Percentiles rank a stretch among this genome's conserved stretches.
Evolutionary conservation across 2,797 vertebrate genomes (phyloP).

Genomic region (Gymnocypris eckloni): DNA sequence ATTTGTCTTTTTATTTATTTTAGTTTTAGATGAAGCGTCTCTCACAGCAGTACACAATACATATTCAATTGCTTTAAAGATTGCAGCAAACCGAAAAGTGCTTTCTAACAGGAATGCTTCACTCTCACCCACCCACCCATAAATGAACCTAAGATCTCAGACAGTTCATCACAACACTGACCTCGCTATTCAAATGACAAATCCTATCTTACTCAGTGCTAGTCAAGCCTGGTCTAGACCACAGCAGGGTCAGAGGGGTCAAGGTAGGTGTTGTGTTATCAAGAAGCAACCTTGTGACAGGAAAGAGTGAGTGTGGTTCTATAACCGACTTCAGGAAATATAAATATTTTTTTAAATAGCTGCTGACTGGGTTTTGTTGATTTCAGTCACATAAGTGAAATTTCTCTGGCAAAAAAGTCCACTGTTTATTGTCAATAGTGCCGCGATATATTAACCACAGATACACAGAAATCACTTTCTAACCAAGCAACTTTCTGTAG

Average conservation of each 20-base stretch:
- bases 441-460: neutral
- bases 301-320: neutral
- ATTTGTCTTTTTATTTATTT: neutral
- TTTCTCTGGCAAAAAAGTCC: neutral
- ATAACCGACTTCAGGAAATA: neutral
- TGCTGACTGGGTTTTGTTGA: neutral
- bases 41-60: neutral
- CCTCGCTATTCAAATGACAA: constrained; percentile 30
- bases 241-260: constrained; percentile 62
- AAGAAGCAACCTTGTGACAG: constrained; percentile 14
- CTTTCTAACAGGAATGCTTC: neutral
- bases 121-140: neutral
- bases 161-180: constrained; percentile 10
- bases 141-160: constrained; percentile 6
- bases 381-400: neutral
- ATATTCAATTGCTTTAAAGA: neutral
- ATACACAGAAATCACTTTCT: neutral
- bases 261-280: constrained; percentile 61
- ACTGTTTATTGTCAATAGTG: neutral
- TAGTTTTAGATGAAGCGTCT: neutral
- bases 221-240: constrained; percentile 18
- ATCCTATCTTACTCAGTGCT: neutral
- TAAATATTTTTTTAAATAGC: neutral
- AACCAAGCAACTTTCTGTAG: neutral
- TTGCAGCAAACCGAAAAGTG: neutral